Evolutionary conservation across 2,797 vertebrate species (phyloP).

Genomic region (Myotis myotis): DNA sequence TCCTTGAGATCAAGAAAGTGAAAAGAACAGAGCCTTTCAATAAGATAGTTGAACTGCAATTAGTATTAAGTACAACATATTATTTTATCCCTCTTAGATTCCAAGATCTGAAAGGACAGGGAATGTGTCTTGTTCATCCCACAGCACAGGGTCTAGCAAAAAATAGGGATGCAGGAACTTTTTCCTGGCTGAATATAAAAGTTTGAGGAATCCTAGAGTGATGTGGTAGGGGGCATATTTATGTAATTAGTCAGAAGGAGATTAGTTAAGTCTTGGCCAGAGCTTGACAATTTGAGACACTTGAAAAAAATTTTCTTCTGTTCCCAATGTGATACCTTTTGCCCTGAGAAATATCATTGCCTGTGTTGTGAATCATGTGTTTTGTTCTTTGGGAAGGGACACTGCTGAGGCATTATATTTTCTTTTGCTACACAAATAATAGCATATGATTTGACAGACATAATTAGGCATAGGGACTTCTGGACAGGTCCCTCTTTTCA

Average conservation of each 20-base stretch:
- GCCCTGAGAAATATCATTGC: neutral
- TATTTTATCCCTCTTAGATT: neutral
- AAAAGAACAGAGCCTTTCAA: neutral
- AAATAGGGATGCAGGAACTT: neutral
- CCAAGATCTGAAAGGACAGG: neutral
- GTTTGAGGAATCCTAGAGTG: neutral
- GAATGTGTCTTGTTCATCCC: neutral
- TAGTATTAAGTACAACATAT: neutral
- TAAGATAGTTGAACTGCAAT: neutral
- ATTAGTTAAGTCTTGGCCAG: neutral
- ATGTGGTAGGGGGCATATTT: neutral
- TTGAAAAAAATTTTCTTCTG: neutral
- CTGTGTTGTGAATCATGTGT: neutral
- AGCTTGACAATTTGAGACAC: neutral
- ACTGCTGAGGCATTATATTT: neutral
- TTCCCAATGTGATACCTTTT: neutral
- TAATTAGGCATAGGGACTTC: neutral
- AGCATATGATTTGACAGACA: neutral
- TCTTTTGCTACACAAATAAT: neutral
- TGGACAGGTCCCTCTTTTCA: neutral
- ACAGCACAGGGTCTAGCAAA: neutral
- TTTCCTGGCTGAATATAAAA: neutral
- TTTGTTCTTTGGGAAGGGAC: neutral
- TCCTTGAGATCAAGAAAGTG: neutral
- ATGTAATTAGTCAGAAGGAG: neutral